Evolutionary conservation across 37 sponge, comb jelly and placozoan genomes (phyloP).

Genomic region (Dysidea cf. avara): DNA sequence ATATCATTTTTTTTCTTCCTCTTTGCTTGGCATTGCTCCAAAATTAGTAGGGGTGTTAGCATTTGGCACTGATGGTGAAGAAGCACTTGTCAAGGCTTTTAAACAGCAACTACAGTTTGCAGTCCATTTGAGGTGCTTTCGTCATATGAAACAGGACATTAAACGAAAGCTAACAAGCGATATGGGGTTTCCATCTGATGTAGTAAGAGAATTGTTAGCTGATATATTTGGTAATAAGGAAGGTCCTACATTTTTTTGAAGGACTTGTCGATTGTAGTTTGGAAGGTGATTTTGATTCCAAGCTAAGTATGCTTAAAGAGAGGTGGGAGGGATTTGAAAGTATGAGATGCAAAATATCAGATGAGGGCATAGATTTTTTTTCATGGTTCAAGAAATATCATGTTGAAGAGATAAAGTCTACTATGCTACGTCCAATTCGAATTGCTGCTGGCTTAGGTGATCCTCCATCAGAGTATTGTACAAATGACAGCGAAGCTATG

Average conservation of each 20-base stretch:
- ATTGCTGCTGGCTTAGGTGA: constrained; percentile 33
- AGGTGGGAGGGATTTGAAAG: constrained; percentile 23
- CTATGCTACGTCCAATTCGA: constrained; percentile 26
- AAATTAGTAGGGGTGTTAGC: too few relatives aligned
- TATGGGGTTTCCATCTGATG: too few relatives aligned
- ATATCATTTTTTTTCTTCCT: constrained; percentile 10
- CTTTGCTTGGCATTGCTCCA: not conserved
- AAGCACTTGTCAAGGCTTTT: too few relatives aligned
- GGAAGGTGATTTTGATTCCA: constrained; percentile 26
- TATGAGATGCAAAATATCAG: not conserved
- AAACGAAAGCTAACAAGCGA: too few relatives aligned
- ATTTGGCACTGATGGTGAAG: too few relatives aligned
- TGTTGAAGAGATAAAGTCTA: constrained; percentile 4
- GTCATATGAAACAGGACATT: too few relatives aligned
- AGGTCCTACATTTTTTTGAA: constrained; percentile 11
- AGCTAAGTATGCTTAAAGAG: constrained; percentile 7
- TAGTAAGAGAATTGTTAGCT: not conserved
- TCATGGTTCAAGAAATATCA: constrained; percentile 28
- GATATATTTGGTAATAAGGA: constrained; percentile 39
- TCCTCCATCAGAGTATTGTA: constrained; percentile 13
- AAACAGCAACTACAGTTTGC: too few relatives aligned
- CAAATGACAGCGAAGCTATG: too few relatives aligned
- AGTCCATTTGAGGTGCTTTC: too few relatives aligned
- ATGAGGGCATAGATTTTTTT: constrained; percentile 10
- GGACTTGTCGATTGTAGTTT: constrained; percentile 29